A percentile compares a stretch with the other conserved stretches of the same genome.
Evolutionary conservation across 1,140 invertebrate species (phyloP).

Genomic region (Akabosia matsudoensis): DNA sequence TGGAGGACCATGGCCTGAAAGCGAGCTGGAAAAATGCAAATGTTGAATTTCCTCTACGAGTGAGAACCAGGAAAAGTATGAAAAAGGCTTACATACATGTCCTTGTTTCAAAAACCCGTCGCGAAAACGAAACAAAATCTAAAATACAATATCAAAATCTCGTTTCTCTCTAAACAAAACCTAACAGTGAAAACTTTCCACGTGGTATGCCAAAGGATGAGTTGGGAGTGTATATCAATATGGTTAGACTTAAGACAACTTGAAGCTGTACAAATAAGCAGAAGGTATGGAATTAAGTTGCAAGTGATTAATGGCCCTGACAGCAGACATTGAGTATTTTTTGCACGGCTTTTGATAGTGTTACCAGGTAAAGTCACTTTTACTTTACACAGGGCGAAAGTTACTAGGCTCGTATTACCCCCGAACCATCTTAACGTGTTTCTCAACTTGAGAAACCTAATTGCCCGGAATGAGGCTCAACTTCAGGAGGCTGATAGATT

Average conservation of each 20-base stretch:
- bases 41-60: too few species aligned
- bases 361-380: conserved; percentile 78
- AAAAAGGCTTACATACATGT: too few species aligned
- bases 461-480: conserved; percentile 85
- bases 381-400: conserved; percentile 86
- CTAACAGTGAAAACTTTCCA: too few species aligned
- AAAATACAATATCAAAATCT: too few species aligned
- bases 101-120: too few species aligned
- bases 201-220: conserved; percentile 87
- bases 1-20: too few species aligned
- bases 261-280: conserved; percentile 85
- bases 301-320: neutral
- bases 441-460: conserved; percentile 89
- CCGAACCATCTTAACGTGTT: conserved; percentile 96
- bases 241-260: conserved; percentile 86
- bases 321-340: neutral
- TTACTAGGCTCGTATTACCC: conserved; percentile 90
- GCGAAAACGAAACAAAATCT: too few species aligned
- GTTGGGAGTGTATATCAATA: conserved; percentile 94
- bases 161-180: too few species aligned
- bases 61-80: too few species aligned
- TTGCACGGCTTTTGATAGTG: conserved; percentile 38
- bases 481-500: conserved; percentile 90
- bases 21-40: too few species aligned
- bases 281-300: conserved; percentile 78